phyloP scores from a whole-genome alignment of 2,888 invertebrate genomes.

The Machimus rusticus region DNA sequence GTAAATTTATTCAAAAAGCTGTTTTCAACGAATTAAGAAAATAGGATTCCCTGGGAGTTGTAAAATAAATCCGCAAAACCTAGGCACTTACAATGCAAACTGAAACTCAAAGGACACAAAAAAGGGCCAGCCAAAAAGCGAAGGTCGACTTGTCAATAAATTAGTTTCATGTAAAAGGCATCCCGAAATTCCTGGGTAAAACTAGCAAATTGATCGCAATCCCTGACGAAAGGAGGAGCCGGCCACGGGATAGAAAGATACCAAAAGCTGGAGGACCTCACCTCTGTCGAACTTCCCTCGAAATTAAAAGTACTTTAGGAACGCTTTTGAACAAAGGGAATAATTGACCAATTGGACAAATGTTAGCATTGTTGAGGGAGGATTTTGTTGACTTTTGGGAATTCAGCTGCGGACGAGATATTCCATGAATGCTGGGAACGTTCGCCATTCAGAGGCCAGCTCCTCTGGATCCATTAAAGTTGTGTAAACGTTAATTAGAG shows the following conservation, averaged over 20 bases:
- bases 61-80: not conserved
- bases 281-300: slow-evolving; percentile 14
- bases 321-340: slow-evolving; percentile 50
- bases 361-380: slow-evolving; percentile 50
- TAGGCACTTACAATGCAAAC: not conserved
- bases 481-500: slow-evolving; percentile 41
- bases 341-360: slow-evolving; percentile 51
- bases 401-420: slow-evolving; percentile 21
- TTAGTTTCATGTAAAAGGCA: slow-evolving; percentile 1
- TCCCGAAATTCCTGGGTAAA: slow-evolving; percentile 8
- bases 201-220: slow-evolving; percentile 25
- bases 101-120: not conserved
- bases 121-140: not conserved
- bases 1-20: not conserved
- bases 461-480: slow-evolving; percentile 32
- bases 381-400: slow-evolving; percentile 40
- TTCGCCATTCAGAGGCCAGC: not conserved
- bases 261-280: not conserved
- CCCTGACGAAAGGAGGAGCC: not conserved
- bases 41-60: not conserved
- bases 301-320: slow-evolving; percentile 46
- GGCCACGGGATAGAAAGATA: not conserved
- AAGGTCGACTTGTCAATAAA: slow-evolving; percentile 8
- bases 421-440: slow-evolving; percentile 32
- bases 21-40: not conserved